Conservation (phyloP, 2,888 invertebrate species). For the Vandiemenella viatica region DNA sequence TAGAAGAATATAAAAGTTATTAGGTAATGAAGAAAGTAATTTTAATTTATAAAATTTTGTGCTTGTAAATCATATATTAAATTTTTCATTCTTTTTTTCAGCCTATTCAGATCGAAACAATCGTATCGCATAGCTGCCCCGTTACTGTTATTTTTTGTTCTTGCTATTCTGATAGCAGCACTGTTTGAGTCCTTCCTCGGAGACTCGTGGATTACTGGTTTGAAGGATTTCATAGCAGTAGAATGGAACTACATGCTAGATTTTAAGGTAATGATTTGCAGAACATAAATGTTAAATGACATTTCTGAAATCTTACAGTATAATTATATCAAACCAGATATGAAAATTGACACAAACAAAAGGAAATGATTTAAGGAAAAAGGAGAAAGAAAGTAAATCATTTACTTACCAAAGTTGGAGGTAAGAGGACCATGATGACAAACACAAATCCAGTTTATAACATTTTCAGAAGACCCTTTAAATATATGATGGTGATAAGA, state of each 20-base stretch:
- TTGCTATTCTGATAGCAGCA: slow-evolving; percentile 27
- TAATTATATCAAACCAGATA: no score
- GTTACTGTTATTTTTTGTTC: slow-evolving; percentile 29
- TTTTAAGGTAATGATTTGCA: slow-evolving; percentile 29
- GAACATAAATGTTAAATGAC: no score
- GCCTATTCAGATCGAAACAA: slow-evolving; percentile 34
- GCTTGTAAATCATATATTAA: slow-evolving; percentile 34
- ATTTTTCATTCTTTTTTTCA: slow-evolving; percentile 21
- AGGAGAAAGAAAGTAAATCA: no score
- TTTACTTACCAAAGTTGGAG: no score
- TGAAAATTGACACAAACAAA: no score
- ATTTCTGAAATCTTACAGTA: no score
- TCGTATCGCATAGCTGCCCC: slow-evolving; percentile 31
- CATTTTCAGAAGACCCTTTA: no score
- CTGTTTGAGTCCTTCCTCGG: slow-evolving; percentile 25
- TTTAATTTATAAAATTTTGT: background rate
- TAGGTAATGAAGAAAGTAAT: background rate
- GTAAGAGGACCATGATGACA: no score
- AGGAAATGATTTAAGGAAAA: no score
- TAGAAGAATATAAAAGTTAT: no score
- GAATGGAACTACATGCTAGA: slow-evolving; percentile 26
- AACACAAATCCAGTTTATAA: no score
- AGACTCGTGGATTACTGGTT: slow-evolving; percentile 16
- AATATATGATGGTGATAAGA: no score
- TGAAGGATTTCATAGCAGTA: slow-evolving; percentile 15